A percentile compares a stretch with the other conserved stretches of the same genome.
Evolutionary conservation across 2,797 vertebrate genomes (phyloP).

Genomic region (Sitta carolinensis): DNA sequence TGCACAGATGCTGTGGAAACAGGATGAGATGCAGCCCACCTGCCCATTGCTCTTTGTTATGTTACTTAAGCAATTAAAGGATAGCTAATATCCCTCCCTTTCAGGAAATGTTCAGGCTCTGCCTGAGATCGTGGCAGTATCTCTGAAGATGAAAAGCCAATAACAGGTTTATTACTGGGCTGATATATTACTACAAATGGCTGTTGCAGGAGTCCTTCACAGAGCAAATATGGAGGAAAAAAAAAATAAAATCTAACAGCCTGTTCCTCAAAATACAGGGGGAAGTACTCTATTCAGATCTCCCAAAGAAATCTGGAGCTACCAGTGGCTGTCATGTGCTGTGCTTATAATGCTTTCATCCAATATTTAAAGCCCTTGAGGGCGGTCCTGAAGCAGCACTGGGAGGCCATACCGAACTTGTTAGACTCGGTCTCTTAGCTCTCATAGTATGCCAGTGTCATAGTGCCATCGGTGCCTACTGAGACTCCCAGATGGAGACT

Average conservation of each 20-base stretch:
- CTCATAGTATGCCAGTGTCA: neutral
- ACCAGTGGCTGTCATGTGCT: neutral
- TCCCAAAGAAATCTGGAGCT: neutral
- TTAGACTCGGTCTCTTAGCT: neutral
- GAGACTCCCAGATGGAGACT: neutral
- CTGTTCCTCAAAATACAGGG: neutral
- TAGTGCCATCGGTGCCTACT: neutral
- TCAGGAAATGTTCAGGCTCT: neutral
- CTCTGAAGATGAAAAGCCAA: neutral
- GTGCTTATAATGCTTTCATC: neutral
- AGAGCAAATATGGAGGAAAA: neutral
- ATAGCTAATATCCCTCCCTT: neutral
- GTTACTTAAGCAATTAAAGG: neutral
- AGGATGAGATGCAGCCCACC: neutral
- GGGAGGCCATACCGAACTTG: neutral
- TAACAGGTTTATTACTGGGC: neutral
- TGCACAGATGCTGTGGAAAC: neutral
- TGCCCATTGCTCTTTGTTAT: neutral
- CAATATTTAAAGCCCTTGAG: neutral
- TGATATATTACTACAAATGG: neutral
- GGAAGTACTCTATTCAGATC: neutral
- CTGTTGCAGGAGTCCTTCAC: neutral
- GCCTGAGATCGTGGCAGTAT: neutral
- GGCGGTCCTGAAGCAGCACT: neutral
- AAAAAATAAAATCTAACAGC: neutral